These are phyloP conservation scores for Eptatretus burgeri DNA, from an alignment of 2,113 vertebrate species.

Conservation along the genomic window DNA sequence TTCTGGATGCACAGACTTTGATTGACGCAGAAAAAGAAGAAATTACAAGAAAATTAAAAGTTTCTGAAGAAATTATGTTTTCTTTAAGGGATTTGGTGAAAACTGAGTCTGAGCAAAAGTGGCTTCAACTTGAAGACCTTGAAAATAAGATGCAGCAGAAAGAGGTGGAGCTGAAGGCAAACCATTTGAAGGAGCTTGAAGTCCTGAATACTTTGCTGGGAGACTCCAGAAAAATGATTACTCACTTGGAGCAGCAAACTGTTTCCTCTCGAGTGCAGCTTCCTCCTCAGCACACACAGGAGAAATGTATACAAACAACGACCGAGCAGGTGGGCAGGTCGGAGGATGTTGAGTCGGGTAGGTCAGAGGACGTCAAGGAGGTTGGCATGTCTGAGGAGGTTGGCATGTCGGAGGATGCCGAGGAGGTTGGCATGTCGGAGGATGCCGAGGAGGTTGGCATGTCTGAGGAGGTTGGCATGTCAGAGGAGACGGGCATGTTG, in stretches of 20 bases:
- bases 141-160: conserved; percentile 20
- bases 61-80: conserved; percentile 19
- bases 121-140: conserved; percentile 19
- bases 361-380: conserved; percentile 12
- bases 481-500: conserved; percentile 11
- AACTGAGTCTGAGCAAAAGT: conserved; percentile 21
- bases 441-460: conserved; percentile 11
- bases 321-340: conserved; percentile 12
- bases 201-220: conserved; percentile 15
- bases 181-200: conserved; percentile 19
- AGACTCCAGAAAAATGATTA: conserved; percentile 12
- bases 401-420: conserved; percentile 13
- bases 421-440: conserved; percentile 15
- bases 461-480: conserved; percentile 14
- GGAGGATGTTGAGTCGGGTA: conserved; percentile 16
- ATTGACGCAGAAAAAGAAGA: conserved; percentile 17
- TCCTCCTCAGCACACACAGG: conserved; percentile 12
- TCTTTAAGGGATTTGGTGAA: conserved; percentile 25
- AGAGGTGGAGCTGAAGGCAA: conserved; percentile 18
- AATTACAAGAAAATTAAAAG: conserved; percentile 19
- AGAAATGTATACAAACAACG: conserved; percentile 17
- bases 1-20: conserved; percentile 15
- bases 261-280: too few relatives aligned
- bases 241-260: conserved; percentile 16
- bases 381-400: conserved; percentile 12